A percentile compares a stretch with the other conserved stretches of the same genome.
These are phyloP conservation scores for Morone chrysops DNA, from an alignment of 2,113 vertebrate species.

Conservation along the genomic window DNA sequence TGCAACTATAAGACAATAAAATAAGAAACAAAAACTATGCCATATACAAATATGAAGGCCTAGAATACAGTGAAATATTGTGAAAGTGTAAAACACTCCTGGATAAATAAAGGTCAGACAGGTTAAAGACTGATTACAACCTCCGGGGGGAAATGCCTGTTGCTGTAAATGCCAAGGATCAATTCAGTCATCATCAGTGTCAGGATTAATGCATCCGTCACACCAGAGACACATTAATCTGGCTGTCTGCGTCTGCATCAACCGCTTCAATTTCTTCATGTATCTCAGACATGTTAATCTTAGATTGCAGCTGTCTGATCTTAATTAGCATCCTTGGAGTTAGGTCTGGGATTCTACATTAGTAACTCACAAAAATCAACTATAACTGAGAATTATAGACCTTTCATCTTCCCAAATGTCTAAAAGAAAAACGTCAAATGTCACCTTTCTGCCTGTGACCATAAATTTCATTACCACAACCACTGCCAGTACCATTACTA, in stretches of 20 bases:
- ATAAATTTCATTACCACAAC: not conserved
- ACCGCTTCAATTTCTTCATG: not conserved
- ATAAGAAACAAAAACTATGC: not conserved
- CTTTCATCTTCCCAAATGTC: not conserved
- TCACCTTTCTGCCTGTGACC: not conserved
- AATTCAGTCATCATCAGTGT: constrained; percentile 2
- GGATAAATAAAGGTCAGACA: constrained; percentile 3
- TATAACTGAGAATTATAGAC: not conserved
- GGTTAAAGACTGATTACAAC: not conserved
- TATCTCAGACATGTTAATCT: constrained; percentile 12
- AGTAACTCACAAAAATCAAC: not conserved
- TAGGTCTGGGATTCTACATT: not conserved
- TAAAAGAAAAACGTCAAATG: not conserved
- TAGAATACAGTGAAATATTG: not conserved
- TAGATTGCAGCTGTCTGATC: constrained; percentile 7
- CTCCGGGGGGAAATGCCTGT: not conserved
- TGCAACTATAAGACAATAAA: not conserved
- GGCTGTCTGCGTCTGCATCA: not conserved
- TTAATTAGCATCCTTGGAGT: constrained; percentile 1
- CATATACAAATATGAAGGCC: not conserved
- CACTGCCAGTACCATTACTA: not conserved
- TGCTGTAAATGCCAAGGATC: not conserved
- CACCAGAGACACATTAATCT: not conserved
- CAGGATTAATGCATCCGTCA: not conserved
- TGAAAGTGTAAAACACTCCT: not conserved